Base-by-base conservation (phyloP, 2,797 vertebrate species). In the Bradypus variegatus region DNA sequence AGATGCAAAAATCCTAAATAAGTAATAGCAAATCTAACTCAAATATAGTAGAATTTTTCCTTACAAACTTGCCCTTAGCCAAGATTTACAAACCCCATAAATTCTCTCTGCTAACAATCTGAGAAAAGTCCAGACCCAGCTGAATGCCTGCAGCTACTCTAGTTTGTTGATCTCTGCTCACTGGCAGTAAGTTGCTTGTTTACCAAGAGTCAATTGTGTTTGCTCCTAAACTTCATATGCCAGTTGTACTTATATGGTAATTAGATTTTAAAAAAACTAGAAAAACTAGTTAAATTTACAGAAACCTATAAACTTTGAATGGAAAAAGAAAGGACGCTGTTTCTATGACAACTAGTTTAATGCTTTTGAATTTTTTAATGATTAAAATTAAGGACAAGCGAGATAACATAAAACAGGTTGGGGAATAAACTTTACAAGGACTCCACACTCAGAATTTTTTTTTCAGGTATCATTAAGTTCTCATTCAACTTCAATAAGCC, bases 1-100 rank as follows among this genome's bases (percentile, higher is more conserved):
- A 86, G 62, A 76, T 12, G 10, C 23, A 92, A 88, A 93, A 94
- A n/a, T 81, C 45, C 38, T 45, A 89, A 65, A 58, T 60, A 80
- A 64, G 50, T 48, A 75, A 67, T 31, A 76, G 31, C 31, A 87
- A 89, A 67, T 23, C 12, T 65, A 84, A 78, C 31, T 92, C 65
- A 48, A 36, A 33, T 7, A 69, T 13, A 14, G 19, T 19, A 89
- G 77, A 73, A 53, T 12, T 48, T 92, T 38, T 83, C 45, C 80
- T 69, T 53, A 36, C 48, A 76, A 75, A 79, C 38, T n/a, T 36
- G 41, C 48, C 41, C n/a, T 62, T 41, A 19, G 29, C 14, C 5
- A 41, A n/a, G 70, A 65, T 31, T 31, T 36, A 41, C 36, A 87
- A 80, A 88, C 5, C 1, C 10, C 3, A 25, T 9, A 10, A n/a